Conservation (phyloP, 2,888 invertebrate genomes). For the Fragum whitleyi region DNA sequence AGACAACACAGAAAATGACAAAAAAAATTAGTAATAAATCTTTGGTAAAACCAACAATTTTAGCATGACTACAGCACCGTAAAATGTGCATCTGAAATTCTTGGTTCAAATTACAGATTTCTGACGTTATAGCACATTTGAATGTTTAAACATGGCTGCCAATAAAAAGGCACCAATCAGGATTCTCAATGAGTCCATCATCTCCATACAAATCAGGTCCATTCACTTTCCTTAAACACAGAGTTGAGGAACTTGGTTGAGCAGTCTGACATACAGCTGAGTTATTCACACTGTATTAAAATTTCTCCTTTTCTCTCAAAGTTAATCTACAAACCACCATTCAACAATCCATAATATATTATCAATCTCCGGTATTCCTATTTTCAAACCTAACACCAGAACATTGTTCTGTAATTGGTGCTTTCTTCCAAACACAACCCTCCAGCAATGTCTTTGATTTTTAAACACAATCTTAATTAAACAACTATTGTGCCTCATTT, state of each 20-base stretch:
- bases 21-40: slow-evolving; percentile 7
- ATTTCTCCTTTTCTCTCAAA: background rate
- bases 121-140: slow-evolving; percentile 22
- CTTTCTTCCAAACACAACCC: background rate
- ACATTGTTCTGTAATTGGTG: background rate
- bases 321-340: background rate
- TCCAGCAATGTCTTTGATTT: background rate
- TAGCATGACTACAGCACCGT: slow-evolving; percentile 23
- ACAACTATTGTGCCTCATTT: background rate
- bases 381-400: background rate
- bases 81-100: slow-evolving; percentile 28
- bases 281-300: background rate
- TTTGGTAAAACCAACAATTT: slow-evolving; percentile 27
- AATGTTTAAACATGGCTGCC: slow-evolving; percentile 37
- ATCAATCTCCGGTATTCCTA: background rate
- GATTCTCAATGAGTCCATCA: slow-evolving; percentile 6
- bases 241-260: slow-evolving; percentile 11
- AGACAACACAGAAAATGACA: background rate
- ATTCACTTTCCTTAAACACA: background rate
- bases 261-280: slow-evolving; percentile 15
- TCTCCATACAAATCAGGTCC: background rate
- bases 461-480: background rate
- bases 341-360: background rate
- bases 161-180: slow-evolving; percentile 27
- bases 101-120: slow-evolving; percentile 31